Base-by-base conservation (phyloP, 2,113 vertebrate genomes). In the Dunckerocampus dactyliophorus region DNA sequence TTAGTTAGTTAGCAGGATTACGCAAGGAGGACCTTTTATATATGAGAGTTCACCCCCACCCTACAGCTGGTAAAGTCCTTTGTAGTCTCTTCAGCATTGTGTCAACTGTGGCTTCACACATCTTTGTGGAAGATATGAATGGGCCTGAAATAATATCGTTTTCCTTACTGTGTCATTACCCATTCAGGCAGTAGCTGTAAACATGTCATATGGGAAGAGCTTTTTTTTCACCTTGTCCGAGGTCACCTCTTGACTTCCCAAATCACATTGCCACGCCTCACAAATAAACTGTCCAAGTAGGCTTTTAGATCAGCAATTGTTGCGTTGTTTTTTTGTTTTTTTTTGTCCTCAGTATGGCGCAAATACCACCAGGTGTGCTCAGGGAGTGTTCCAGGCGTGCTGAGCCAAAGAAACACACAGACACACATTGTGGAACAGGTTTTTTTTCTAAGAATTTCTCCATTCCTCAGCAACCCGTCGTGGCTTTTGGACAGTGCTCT, bases 401-500 rank as follows among this genome's bases (percentile, higher is more conserved):
- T 55, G 20, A 34, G 37, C 56, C 60, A 37, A 50, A 67, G 67
- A 78, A 43, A 66, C 45, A 63, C 47, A 63, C 47, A 59, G n/a
- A 0, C 59, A 49, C 67, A 59, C 9, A 16, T 14, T 65, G 52
- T 47, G 51, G 62, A 59, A 76, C 64, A 43, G 67, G 75, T 76
- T 71, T 69, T 43, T 51, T 46, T 15, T 78, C 74, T 71, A 10
- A 67, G 68, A 76, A 76, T 85, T 85, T 72, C 77, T 85, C 48
- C 73, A 68, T 76, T 85, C 74, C 77, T 72, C 69, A 52, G 58
- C 64, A 66, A 71, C 64, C 68, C 66, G 16, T 62, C 9, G 0
- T 73, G 63, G 74, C 62, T 68, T 81, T 77, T 70, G 83, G 80
- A 74, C 80, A 78, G 80, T 81, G 50, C 70, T 63, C 59, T 43